Percentiles rank a stretch among this genome's conserved stretches.
These are phyloP conservation scores for Anthopleura sola DNA, from an alignment of 64 coral and sea anemone genomes.

Conservation along the genomic window DNA sequence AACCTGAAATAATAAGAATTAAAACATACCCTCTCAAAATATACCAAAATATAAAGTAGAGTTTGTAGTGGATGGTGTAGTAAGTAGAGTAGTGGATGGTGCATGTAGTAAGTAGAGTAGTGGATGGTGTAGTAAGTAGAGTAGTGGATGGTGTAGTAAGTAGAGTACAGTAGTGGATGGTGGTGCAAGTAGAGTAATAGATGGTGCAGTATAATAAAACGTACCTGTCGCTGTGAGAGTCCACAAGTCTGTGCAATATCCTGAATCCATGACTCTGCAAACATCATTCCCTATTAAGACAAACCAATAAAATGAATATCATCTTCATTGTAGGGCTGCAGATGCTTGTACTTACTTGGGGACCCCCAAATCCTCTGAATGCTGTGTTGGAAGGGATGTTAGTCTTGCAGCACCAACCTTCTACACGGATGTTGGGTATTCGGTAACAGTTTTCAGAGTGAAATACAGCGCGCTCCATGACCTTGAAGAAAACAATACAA, in stretches of 20 bases:
- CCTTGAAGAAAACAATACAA: conserved; percentile 29
- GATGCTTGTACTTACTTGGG: conserved; percentile 33
- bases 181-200: no score
- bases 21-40: no score
- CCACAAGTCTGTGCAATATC: conserved; percentile 69
- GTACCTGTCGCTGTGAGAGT: conserved; percentile 72
- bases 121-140: no score
- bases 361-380: conserved; percentile 86
- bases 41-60: no score
- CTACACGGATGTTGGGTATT: no score
- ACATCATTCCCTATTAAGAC: conserved; percentile 86
- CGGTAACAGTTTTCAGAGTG: conserved; percentile 73
- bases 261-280: conserved; percentile 75
- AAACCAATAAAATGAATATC: background rate
- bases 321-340: background rate
- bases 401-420: conserved; percentile 64
- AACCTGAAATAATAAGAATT: no score
- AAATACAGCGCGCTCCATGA: conserved; percentile 59
- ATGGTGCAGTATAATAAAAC: no score
- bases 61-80: no score
- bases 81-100: no score
- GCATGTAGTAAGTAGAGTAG: no score
- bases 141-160: no score
- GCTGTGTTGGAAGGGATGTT: conserved; percentile 78
- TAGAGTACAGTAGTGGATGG: no score